phyloP scores from a whole-genome alignment of 2,797 vertebrate species.

The Urocyon cinereoargenteus region DNA sequence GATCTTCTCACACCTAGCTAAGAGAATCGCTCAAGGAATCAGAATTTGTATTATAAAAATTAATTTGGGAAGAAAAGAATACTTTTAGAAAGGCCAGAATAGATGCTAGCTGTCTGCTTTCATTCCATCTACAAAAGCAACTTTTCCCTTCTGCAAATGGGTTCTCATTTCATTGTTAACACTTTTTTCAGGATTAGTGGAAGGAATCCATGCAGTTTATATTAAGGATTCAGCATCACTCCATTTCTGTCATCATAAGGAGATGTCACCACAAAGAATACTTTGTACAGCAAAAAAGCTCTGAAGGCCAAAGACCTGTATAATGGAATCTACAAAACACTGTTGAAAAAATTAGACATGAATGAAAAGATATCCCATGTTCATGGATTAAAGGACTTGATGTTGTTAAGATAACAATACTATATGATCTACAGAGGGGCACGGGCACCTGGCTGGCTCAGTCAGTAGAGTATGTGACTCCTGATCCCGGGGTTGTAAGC shows the following conservation, averaged over 20 bases:
- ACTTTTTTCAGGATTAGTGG: not conserved
- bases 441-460: not conserved
- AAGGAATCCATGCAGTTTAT: not conserved
- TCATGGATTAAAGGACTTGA: not conserved
- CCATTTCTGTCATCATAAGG: not conserved
- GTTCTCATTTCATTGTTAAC: not conserved
- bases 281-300: not conserved
- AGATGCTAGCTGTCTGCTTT: not conserved
- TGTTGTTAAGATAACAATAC: not conserved
- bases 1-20: not conserved
- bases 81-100: not conserved
- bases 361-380: not conserved
- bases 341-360: not conserved
- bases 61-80: not conserved
- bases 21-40: not conserved
- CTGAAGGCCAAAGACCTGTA: not conserved
- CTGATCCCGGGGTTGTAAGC: not conserved
- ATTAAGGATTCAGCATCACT: not conserved
- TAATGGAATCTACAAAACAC: not conserved
- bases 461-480: not conserved
- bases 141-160: not conserved
- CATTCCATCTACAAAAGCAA: not conserved
- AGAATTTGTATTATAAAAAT: not conserved
- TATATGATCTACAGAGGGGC: not conserved
- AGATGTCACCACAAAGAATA: not conserved